Evolutionary conservation across 1,140 invertebrate genomes (phyloP).

Genomic region (Neodiprion fabricii): DNA sequence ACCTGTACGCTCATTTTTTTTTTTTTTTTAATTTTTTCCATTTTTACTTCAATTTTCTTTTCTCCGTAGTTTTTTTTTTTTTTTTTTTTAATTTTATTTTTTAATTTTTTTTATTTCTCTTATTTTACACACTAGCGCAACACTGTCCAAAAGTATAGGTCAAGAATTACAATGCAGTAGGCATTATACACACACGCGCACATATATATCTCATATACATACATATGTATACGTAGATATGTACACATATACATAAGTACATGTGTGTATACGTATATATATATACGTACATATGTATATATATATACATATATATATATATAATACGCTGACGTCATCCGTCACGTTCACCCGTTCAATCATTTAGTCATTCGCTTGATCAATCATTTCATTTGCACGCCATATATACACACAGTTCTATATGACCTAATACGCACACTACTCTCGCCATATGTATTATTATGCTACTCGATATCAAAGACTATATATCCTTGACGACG

Average conservation of each 20-base stretch:
- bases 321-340: constrained; percentile 3
- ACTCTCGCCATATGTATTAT: constrained; percentile 13
- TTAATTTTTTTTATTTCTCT: background rate
- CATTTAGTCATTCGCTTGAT: constrained; percentile 8
- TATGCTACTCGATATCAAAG: background rate
- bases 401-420: constrained; percentile 35
- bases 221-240: constrained; percentile 2
- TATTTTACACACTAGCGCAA: constrained; percentile 35
- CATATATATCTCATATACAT: constrained; percentile 29
- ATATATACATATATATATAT: background rate
- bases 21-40: constrained; percentile 20
- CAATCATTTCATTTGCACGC: constrained; percentile 11
- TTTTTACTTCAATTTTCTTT: background rate
- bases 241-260: background rate
- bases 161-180: constrained; percentile 50
- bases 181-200: constrained; percentile 25
- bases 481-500: background rate
- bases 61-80: background rate
- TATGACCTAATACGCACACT: constrained; percentile 28
- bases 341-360: constrained; percentile 33
- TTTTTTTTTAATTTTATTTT: background rate
- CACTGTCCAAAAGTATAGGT: constrained; percentile 55
- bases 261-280: background rate
- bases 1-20: constrained; percentile 29
- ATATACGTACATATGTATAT: constrained; percentile 20